Evolutionary conservation across 2,888 invertebrate species (phyloP), one percentile per base, ranked within the genome.

Genomic region (Orthosia incerta): DNA sequence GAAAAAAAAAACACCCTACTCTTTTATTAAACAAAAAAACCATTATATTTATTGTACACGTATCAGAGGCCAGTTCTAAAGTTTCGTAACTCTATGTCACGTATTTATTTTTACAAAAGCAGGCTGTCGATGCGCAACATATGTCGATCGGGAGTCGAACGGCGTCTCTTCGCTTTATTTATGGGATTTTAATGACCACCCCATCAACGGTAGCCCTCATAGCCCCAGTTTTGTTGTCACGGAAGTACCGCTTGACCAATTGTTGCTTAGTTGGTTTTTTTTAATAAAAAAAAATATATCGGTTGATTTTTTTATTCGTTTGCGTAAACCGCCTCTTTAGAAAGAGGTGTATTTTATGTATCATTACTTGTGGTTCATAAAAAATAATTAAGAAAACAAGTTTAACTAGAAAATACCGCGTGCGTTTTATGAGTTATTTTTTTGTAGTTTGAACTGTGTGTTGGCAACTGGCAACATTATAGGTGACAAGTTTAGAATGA

Each of bases 101-200:
- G 76, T 85, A 85, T 90, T 89, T 91, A 92, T 90, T 90, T 93
- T 90, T 88, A 90, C 89, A 91, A 91, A 88, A 88, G 86, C 91
- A 88, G 88, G 87, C 90, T 91, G 92, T 90, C 89, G 90, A 90
- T 85, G 85, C 78, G 84, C 86, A 93, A 93, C 95, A 96, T 94
- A 95, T 96, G 95, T 93, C 91, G 90, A 87, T 86, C 83, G 90
- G 86, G 84, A 85, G 70, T 87, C 89, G 88, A 88, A 91, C 88
- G 79, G 86, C 84, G 89, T 88, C 85, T 89, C 87, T 86, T 85
- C 82, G 82, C 86, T 91, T 93, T 94, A 94, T 95, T 95, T 96
- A 96, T 96, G 92, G 92, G 91, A 86, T 93, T 95, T 94, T 95
- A 96, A 95, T 95, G 95, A 95, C 91, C 84, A 71, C 84, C 82